Evolutionary conservation across 2,888 invertebrate species (phyloP), one percentile per base, ranked within the genome.

Genomic region (Omphaloscelis lunosa): DNA sequence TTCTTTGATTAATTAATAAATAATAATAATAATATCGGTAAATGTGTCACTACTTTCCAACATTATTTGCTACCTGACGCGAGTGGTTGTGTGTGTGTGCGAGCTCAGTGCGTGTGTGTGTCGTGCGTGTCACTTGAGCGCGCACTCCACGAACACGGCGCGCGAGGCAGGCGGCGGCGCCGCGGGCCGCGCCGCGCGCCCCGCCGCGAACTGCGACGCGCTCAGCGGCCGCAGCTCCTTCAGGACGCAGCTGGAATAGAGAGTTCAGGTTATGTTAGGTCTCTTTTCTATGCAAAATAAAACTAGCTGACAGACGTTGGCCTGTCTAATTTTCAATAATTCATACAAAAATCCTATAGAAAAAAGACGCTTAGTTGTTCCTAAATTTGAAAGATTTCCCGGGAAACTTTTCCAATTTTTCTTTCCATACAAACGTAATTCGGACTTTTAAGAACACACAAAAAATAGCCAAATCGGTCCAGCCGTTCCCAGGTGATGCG

Each of bases 171-270:
- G 89, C 12, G 27, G 23, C 27, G 84, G 83, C 39, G 85, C 72
- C 74, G 59, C 1, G 8, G 53, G 80, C 11, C 81, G 85, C 15
- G 48, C 4, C 8, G 71, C 71, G 67, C 88, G 88, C 1, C 90
- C 92, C 29, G 89, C 78, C 70, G 90, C 86, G 91, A 95, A 94
- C 90, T 97, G 97, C 5, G 97, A 96, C 86, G 97, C 97, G 11
- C 97, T 97, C 76, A 97, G 92, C 23, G 97, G 97, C 89, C 97
- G 93, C 80, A 97, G 93, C 83, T 97, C 97, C 90, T 97, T 97
- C 86, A 98, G 92, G 68, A 97, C 89, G 75, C 95, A 91, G 97
- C 97, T 82, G 62, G 0, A 84, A 74, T 20, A 15, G 0, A 51
- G 7, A 34, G 15, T 11, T 17, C 0, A 20, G 15, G 7, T 27